Conservation (phyloP, 2,888 invertebrate species). For the Euclidia mi region DNA sequence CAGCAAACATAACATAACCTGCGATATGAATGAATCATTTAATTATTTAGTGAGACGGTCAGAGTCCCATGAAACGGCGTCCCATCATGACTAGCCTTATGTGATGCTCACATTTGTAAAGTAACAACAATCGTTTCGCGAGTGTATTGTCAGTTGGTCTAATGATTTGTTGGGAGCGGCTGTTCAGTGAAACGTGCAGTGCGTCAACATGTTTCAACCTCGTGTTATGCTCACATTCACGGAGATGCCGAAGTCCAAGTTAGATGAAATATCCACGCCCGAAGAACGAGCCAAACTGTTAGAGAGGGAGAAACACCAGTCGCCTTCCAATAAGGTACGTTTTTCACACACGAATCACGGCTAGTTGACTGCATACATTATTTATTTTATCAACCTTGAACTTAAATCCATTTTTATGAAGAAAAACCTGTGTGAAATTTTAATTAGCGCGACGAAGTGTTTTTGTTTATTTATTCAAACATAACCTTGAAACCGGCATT, state of each 20-base stretch:
- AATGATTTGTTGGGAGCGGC: slow-evolving; percentile 51
- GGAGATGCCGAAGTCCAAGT: slow-evolving; percentile 42
- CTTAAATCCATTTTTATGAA: background rate
- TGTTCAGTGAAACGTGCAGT: slow-evolving; percentile 34
- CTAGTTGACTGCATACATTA: no score
- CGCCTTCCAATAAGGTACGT: slow-evolving; percentile 15
- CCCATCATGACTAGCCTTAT: slow-evolving; percentile 21
- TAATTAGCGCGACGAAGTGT: background rate
- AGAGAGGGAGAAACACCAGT: slow-evolving; percentile 9
- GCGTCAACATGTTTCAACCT: slow-evolving; percentile 54
- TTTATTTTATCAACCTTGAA: no score
- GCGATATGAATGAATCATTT: slow-evolving; percentile 13
- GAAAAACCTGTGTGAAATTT: background rate
- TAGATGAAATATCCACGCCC: slow-evolving; percentile 19
- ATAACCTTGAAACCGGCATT: background rate
- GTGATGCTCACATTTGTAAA: slow-evolving; percentile 16
- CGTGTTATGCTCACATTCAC: slow-evolving; percentile 53
- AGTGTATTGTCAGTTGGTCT: slow-evolving; percentile 50
- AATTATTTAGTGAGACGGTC: slow-evolving; percentile 13
- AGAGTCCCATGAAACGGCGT: slow-evolving; percentile 15
- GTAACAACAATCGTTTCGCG: slow-evolving; percentile 48
- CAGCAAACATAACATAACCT: slow-evolving; percentile 9
- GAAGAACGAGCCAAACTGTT: slow-evolving; percentile 43
- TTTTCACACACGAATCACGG: no score
- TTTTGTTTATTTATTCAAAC: background rate